Evolutionary conservation across 1,140 invertebrate genomes (phyloP).

Genomic region (Theocolax elegans): DNA sequence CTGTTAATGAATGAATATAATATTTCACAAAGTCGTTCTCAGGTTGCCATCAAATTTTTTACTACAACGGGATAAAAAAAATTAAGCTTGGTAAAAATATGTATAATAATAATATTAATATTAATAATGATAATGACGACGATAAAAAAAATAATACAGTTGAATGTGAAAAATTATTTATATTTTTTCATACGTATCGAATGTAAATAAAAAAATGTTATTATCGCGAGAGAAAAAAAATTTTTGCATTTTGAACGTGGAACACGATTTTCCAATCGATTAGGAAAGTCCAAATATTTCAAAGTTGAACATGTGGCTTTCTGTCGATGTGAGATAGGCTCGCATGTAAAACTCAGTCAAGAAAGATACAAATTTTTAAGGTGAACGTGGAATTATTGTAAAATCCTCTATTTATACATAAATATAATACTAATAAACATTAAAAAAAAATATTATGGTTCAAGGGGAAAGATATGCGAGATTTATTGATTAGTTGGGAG

Average conservation of each 20-base stretch:
- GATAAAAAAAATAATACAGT: constrained; percentile 43
- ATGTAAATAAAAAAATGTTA: constrained; percentile 37
- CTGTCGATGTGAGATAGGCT: constrained; percentile 34
- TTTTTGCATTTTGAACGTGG: constrained; percentile 31
- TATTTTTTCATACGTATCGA: constrained; percentile 35
- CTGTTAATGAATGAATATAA: constrained; percentile 29
- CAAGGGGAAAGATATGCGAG: constrained; percentile 15
- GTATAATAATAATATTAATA: no score
- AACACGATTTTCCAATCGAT: constrained; percentile 24
- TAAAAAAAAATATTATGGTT: constrained; percentile 43
- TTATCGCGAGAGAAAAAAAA: constrained; percentile 37
- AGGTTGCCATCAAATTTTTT: constrained; percentile 49
- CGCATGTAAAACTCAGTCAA: constrained; percentile 47
- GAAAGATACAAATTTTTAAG: constrained; percentile 46
- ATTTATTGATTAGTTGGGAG: constrained; percentile 22
- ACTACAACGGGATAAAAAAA: constrained; percentile 24
- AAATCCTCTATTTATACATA: constrained; percentile 56
- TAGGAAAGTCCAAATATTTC: constrained; percentile 20
- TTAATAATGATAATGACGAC: no score
- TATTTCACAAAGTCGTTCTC: constrained; percentile 40
- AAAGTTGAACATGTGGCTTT: constrained; percentile 40
- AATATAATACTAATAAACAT: constrained; percentile 48
- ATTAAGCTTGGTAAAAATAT: constrained; percentile 27
- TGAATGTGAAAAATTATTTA: constrained; percentile 27
- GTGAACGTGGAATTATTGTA: constrained; percentile 42